Conservation (phyloP, 2,888 invertebrate genomes). For the Cyclophora albipunctata region DNA sequence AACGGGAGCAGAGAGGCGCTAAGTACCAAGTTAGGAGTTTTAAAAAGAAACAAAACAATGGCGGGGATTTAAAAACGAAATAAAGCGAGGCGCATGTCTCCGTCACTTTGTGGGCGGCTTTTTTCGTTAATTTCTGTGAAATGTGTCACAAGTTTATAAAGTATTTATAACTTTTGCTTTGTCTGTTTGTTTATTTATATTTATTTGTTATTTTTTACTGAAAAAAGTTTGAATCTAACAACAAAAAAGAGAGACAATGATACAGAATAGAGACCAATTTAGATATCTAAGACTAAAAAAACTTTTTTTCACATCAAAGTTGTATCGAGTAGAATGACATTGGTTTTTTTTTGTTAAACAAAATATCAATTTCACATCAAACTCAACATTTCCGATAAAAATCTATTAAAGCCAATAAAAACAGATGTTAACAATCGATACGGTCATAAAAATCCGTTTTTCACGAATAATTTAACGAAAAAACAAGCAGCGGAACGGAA, state of each 20-base stretch:
- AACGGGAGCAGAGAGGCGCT: slow-evolving; percentile 49
- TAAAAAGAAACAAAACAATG: slow-evolving; percentile 54
- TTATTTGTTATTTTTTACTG: not conserved
- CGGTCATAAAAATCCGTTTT: slow-evolving; percentile 32
- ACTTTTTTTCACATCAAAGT: no score
- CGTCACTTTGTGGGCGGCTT: slow-evolving; percentile 54
- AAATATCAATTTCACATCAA: no score
- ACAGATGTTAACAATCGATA: slow-evolving; percentile 32
- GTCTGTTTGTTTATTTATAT: slow-evolving; percentile 5
- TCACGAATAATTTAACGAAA: slow-evolving; percentile 8
- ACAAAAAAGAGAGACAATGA: no score
- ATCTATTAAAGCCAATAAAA: not conserved
- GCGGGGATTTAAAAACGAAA: slow-evolving; percentile 55
- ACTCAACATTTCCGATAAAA: no score
- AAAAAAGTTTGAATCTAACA: no score
- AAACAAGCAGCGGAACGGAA: slow-evolving; percentile 23
- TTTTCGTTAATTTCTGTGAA: slow-evolving; percentile 42
- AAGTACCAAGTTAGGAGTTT: slow-evolving; percentile 69
- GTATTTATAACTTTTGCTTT: slow-evolving; percentile 22
- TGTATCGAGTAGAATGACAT: no score
- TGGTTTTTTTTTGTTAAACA: no score
- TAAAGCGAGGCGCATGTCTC: slow-evolving; percentile 60
- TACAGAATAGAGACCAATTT: no score
- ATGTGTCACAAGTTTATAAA: slow-evolving; percentile 29
- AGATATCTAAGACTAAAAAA: no score